A percentile compares a stretch with the other conserved stretches of the same genome.
These are phyloP conservation scores for Drosophila emarginata DNA, from an alignment of 2,888 invertebrate genomes.

Conservation along the genomic window DNA sequence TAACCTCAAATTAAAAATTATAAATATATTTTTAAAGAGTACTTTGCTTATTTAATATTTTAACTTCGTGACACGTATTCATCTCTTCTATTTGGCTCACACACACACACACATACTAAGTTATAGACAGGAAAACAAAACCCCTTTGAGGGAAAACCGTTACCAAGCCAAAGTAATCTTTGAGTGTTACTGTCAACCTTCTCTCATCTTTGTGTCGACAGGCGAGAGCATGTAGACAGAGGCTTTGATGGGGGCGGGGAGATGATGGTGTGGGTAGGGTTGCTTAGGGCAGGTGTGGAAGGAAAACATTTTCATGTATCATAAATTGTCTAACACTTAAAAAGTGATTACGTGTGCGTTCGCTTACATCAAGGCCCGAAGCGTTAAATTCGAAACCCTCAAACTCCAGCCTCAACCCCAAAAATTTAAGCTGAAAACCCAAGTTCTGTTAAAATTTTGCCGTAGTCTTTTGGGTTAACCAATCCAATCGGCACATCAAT, in stretches of 20 bases:
- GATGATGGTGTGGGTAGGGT: slow-evolving; percentile 17
- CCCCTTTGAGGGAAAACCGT: slow-evolving; percentile 63
- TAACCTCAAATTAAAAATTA: too few relatives aligned
- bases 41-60: neutral
- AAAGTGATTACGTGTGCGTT: slow-evolving; percentile 79
- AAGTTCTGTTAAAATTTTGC: neutral
- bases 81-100: neutral
- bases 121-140: slow-evolving; percentile 26
- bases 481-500: slow-evolving; percentile 59
- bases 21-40: too few relatives aligned
- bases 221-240: too few relatives aligned
- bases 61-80: slow-evolving; percentile 3
- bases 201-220: slow-evolving; percentile 1
- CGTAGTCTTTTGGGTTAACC: slow-evolving; percentile 16
- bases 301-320: slow-evolving; percentile 73
- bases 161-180: slow-evolving; percentile 61
- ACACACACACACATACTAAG: neutral
- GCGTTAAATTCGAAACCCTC: neutral
- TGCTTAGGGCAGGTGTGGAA: slow-evolving; percentile 33
- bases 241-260: too few relatives aligned
- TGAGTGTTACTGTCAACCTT: slow-evolving; percentile 59
- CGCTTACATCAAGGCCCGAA: slow-evolving; percentile 1
- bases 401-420: neutral
- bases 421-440: neutral
- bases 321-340: slow-evolving; percentile 77